Conservation (phyloP, 2,888 invertebrate species). For the Teinopalpus imperialis region DNA sequence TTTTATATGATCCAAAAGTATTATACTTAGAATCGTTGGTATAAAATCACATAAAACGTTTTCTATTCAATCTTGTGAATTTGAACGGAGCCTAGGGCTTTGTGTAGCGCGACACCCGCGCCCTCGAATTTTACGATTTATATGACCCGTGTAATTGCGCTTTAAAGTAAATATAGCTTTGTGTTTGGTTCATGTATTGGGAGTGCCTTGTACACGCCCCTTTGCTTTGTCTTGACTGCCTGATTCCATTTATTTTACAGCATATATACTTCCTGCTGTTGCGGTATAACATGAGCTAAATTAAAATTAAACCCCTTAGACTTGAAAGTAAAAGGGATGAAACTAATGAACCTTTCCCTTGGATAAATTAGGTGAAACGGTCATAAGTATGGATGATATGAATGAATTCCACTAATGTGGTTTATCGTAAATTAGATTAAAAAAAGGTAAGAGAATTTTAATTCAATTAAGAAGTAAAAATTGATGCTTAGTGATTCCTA, state of each 20-base stretch:
- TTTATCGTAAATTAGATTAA: no score
- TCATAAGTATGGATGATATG: no score
- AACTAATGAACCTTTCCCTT: no score
- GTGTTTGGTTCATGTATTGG: conserved; percentile 60
- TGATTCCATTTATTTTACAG: not conserved
- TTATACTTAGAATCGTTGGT: conserved; percentile 3
- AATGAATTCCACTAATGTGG: no score
- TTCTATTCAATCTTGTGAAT: conserved; percentile 47
- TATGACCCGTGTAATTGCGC: conserved; percentile 75
- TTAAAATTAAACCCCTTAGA: no score
- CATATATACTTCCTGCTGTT: not conserved
- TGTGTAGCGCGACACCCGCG: conserved; percentile 45
- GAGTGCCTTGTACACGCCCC: conserved; percentile 41
- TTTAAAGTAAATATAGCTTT: conserved; percentile 74
- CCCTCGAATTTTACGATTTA: conserved; percentile 70
- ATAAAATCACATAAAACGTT: conserved; percentile 37
- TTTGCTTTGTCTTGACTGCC: conserved; percentile 52
- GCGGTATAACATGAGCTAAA: not conserved
- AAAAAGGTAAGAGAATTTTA: no score
- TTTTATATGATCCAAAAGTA: no score
- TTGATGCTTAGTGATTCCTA: no score
- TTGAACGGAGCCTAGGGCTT: conserved; percentile 34
- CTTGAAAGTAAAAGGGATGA: no score
- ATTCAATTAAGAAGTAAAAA: no score
- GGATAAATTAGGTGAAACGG: no score